These are phyloP conservation scores for Chiropotes sagulatus DNA, from an alignment of 2,797 vertebrate species.

Conservation along the genomic window DNA sequence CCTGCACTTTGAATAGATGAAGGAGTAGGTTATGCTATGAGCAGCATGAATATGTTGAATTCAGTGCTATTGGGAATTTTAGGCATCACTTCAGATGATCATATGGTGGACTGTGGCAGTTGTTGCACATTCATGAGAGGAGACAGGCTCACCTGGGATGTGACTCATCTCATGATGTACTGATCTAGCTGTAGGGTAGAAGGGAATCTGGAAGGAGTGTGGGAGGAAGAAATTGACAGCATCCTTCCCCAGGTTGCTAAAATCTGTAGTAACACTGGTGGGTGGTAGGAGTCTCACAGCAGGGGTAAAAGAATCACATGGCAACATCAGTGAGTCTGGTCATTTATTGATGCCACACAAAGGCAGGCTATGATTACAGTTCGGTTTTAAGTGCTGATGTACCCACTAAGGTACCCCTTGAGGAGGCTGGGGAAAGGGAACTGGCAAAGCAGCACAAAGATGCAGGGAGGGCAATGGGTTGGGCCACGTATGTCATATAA, in stretches of 20 bases:
- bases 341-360: conserved; percentile 82
- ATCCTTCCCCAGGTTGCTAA: not conserved
- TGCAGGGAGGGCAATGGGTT: not conserved
- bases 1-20: not conserved
- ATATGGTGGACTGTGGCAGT: not conserved
- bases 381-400: conserved; percentile 69
- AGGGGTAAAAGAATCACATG: conserved; percentile 48
- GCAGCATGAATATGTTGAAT: not conserved
- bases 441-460: conserved; percentile 59
- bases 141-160: not conserved
- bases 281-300: not conserved
- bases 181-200: not conserved
- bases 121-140: not conserved
- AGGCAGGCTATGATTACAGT: conserved; percentile 54
- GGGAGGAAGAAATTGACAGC: not conserved
- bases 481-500: not conserved
- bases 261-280: not conserved
- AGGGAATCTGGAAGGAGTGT: not conserved
- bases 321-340: conserved; percentile 58
- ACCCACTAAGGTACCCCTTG: conserved; percentile 52
- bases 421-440: conserved; percentile 35
- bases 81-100: not conserved
- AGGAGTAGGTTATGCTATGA: not conserved
- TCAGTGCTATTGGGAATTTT: not conserved
- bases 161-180: not conserved